phyloP scores from a whole-genome alignment of 2,888 invertebrate genomes.

The Apodemia duryi region DNA sequence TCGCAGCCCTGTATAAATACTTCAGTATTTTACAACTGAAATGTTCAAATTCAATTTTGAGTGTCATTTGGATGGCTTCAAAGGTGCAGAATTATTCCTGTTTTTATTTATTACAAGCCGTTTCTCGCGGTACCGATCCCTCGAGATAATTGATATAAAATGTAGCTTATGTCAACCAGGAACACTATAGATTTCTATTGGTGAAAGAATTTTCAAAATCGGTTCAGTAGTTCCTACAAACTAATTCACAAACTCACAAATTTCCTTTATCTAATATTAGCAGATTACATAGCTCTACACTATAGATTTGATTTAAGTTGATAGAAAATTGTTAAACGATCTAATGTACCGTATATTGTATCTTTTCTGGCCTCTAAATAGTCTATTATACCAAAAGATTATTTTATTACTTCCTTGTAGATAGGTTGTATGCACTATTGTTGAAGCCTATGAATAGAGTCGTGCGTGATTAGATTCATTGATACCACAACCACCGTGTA shows the following conservation, averaged over 20 bases:
- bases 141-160: no score
- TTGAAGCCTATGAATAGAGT: background rate
- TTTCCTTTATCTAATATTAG: background rate
- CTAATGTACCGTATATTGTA: background rate
- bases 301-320: background rate
- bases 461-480: conserved; percentile 1
- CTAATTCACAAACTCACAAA: background rate
- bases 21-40: background rate
- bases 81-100: no score
- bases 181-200: no score
- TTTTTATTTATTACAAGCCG: no score
- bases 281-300: background rate
- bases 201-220: background rate
- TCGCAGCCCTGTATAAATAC: background rate
- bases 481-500: background rate
- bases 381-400: conserved; percentile 2
- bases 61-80: no score
- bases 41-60: conserved; percentile 1
- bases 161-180: no score
- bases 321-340: background rate
- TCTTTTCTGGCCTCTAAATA: background rate
- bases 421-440: conserved; percentile 1
- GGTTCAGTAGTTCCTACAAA: background rate
- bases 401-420: conserved; percentile 9
- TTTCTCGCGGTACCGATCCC: no score